Conservation (phyloP, 1,140 invertebrate genomes). For the roundworm (Caenorhabditis elegans) region WBcel235 BX284606.5:7570501-7571000, state of each 20-base stretch:
- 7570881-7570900: slow-evolving; percentile 61
- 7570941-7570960: background rate
- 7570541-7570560: slow-evolving; percentile 17
- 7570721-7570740: slow-evolving; percentile 62
- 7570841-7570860: slow-evolving; percentile 62
- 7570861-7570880: slow-evolving; percentile 59
- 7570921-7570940: slow-evolving; percentile 47
- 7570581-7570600: slow-evolving; percentile 15
- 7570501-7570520: background rate
- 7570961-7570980: background rate
- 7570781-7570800: slow-evolving; percentile 62
- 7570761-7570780: slow-evolving; percentile 65
- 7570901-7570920: slow-evolving; percentile 61
- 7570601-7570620: background rate
- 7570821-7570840: slow-evolving; percentile 67
- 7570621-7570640: background rate
- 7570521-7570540: slow-evolving; percentile 5
- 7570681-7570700: slow-evolving; percentile 34
- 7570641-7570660: slow-evolving; percentile 25
- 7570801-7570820: slow-evolving; percentile 64
- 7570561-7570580: background rate
- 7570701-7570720: slow-evolving; percentile 44
- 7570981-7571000: background rate
- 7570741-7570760: slow-evolving; percentile 61
- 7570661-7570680: slow-evolving; percentile 35